Evolutionary conservation across 2,113 vertebrate species (phyloP), one percentile per base, ranked within the genome.

Genomic region (Rallus limicola): DNA sequence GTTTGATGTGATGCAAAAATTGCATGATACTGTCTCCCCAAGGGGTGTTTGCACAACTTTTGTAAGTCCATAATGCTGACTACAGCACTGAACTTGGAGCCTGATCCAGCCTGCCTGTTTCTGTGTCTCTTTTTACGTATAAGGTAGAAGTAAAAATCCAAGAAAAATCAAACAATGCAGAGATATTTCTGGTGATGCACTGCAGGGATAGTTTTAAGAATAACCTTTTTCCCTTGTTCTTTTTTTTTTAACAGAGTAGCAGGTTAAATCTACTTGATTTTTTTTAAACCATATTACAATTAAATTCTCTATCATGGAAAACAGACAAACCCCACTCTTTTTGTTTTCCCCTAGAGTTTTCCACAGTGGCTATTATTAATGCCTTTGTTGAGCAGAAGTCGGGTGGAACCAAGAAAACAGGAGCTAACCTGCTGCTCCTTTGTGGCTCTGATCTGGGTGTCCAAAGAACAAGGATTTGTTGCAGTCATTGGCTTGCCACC

Each of bases 391-490:
- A 92, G 86, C 88, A 95, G 65, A 93, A 81, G 76, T 88, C 2
- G 0, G 19, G 42, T 82, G 90, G 86, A 96, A 86, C 69, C 31
- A 69, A 36, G 40, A 44, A 85, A 88, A 33, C 48, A 72, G 67
- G 75, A 90, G 71, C 69, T 62, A 72, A 84, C 53, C 69, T 72
- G 64, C 72, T 72, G 42, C 58, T 81, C 33, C 58, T 72, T 74
- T 79, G 46, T 71, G 58, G 58, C 58, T 79, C 46, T 62, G 44
- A 81, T 59, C 36, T 11, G 56, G 8, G 36, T 76, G 82, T 84
- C 62, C 88, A 85, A 76, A 94, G 80, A 65, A 55, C 48, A 62
- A 87, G 59, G 88, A 93, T 77, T 86, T 95, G 90, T 63, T 76
- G 74, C 82, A 94, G 63, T 44, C 48, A 33, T 34, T 93, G 88